phyloP scores from a whole-genome alignment of 2,888 invertebrate species.

The Philonicus albiceps region DNA sequence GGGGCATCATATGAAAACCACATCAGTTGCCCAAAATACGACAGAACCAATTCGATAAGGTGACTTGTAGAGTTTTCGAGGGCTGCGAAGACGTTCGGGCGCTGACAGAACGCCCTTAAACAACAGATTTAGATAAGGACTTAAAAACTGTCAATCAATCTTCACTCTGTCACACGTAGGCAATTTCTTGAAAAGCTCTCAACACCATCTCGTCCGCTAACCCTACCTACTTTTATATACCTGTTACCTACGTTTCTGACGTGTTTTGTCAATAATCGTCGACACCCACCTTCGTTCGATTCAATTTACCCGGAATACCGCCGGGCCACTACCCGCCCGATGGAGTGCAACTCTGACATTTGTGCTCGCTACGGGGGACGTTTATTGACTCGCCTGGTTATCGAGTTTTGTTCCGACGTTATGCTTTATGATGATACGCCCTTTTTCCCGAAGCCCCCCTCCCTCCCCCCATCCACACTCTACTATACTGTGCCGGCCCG shows the following conservation, averaged over 20 bases:
- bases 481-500: neutral
- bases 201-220: neutral
- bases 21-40: neutral
- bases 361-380: neutral
- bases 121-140: conserved; percentile 1
- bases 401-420: neutral
- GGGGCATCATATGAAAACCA: neutral
- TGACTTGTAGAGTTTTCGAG: neutral
- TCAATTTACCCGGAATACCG: neutral
- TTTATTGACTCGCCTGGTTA: conserved; percentile 13
- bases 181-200: conserved; percentile 3
- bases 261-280: conserved; percentile 15
- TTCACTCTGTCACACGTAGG: conserved; percentile 6
- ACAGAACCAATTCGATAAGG: neutral
- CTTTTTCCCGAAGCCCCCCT: neutral
- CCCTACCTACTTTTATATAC: neutral
- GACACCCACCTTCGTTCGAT: neutral
- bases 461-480: neutral
- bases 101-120: neutral
- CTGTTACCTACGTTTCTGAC: conserved; percentile 6
- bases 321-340: neutral
- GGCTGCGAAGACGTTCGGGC: neutral
- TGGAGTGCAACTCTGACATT: conserved; percentile 1
- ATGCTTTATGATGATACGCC: neutral
- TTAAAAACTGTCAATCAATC: conserved; percentile 25